Evolutionary conservation across 2,113 vertebrate species (phyloP), one percentile per base, ranked within the genome.

Genomic region (Hippocampus zosterae): DNA sequence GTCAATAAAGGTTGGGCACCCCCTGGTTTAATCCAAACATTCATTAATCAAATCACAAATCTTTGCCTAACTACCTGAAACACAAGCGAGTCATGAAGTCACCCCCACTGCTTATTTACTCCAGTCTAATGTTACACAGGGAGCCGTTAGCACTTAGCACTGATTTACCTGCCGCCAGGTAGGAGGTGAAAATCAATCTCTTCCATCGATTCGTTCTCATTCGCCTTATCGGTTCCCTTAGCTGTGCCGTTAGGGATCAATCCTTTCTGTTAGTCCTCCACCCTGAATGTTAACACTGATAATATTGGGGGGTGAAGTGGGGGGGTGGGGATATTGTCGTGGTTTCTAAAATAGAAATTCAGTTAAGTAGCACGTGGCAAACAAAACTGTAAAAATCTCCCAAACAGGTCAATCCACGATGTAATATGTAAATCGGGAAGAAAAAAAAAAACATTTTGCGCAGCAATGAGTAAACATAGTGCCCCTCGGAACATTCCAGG

Each of bases 121-220:
- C 13, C 48, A 48, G 60, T 42, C 48, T 61, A 57, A 19, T 68
- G 13, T 9, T 8, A 65, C 27, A 48, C 29, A 5, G 52, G 40
- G 12, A 2, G n/a, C 53, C 25, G 29, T 55, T 42, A 52, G 59
- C 9, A 8, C 37, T 53, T 59, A 41, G 64, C 33, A 23, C 46
- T 62, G 67, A 29, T 53, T 67, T 33, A 62, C 55, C 64, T 62
- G 42, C 75, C 27, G 70, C 65, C 48, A 5, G 70, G 25, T 44
- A 61, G 56, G 46, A 65, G 67, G 71, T 61, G 71, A 18, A n/a
- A 69, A 71, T 77, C 66, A 42, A 41, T 65, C 60, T 18, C 42
- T 5, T 70, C 27, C 44, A 21, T n/a, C 9, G 42, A 16, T 16
- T 19, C 33, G 10, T 16, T 33, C 44, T 25, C 19, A 3, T 29